These are phyloP conservation scores for Tinamus guttatus DNA, from an alignment of 2,113 vertebrate species.

Conservation along the genomic window DNA sequence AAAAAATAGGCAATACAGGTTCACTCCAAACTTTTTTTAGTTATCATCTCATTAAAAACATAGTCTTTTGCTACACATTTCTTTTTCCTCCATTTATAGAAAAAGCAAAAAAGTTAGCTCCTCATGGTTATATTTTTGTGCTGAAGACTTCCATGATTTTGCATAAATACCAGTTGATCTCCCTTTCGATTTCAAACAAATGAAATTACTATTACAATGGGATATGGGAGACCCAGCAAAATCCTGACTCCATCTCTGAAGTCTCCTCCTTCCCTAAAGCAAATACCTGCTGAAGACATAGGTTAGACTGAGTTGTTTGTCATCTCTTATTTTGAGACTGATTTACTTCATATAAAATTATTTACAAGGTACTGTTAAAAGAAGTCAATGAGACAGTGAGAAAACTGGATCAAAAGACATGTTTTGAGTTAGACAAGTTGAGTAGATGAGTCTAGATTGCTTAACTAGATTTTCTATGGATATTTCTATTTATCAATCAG, in stretches of 20 bases:
- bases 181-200: not conserved
- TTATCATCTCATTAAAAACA: not conserved
- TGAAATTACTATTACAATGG: not conserved
- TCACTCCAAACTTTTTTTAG: not conserved
- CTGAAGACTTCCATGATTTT: not conserved
- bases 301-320: not conserved
- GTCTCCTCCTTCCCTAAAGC: not conserved
- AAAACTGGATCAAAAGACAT: not conserved
- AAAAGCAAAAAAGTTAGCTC: not conserved
- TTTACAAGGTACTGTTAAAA: not conserved
- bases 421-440: not conserved
- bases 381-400: not conserved
- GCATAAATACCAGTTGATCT: not conserved
- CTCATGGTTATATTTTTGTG: not conserved
- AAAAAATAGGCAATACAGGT: not conserved
- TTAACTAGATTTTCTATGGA: not conserved
- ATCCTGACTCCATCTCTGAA: not conserved
- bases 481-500: not conserved
- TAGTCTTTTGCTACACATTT: not conserved
- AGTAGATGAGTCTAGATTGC: not conserved
- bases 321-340: not conserved
- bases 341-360: not conserved
- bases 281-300: not conserved
- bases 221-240: not conserved
- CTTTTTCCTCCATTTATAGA: fast-evolving